Conservation (phyloP, 2,113 vertebrate genomes). For the Noturus placidus region DNA sequence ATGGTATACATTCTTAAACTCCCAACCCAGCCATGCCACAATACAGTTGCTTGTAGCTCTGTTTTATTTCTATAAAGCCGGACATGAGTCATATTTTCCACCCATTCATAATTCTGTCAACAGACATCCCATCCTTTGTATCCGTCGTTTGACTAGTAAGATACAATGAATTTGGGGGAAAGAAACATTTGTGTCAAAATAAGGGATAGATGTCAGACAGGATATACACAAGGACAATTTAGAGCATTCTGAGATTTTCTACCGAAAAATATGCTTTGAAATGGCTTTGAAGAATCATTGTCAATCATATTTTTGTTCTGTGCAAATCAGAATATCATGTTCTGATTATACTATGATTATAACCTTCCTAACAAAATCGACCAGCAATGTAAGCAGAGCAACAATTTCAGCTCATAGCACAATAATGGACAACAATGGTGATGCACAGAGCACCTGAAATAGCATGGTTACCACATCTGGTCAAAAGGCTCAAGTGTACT, state of each 20-base stretch:
- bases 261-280: not conserved
- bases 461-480: not conserved
- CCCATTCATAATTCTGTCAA: constrained; percentile 10
- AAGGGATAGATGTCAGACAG: not conserved
- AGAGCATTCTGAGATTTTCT: not conserved
- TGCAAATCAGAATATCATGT: not conserved
- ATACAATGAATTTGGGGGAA: not conserved
- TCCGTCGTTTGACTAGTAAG: not conserved
- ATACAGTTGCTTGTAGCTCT: constrained; percentile 6
- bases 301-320: not conserved
- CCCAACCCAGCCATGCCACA: not conserved
- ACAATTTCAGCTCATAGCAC: not conserved
- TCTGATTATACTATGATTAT: not conserved
- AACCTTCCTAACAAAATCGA: not conserved
- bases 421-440: not conserved
- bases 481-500: not conserved
- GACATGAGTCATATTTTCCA: not conserved
- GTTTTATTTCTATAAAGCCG: not conserved
- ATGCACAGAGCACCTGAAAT: not conserved
- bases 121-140: not conserved
- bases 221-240: not conserved
- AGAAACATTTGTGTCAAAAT: not conserved
- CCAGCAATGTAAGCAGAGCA: not conserved
- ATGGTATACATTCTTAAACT: not conserved
- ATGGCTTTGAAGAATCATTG: not conserved